Base-by-base conservation (phyloP, 2,888 invertebrate species). In the Meiosimyza platycephala region DNA sequence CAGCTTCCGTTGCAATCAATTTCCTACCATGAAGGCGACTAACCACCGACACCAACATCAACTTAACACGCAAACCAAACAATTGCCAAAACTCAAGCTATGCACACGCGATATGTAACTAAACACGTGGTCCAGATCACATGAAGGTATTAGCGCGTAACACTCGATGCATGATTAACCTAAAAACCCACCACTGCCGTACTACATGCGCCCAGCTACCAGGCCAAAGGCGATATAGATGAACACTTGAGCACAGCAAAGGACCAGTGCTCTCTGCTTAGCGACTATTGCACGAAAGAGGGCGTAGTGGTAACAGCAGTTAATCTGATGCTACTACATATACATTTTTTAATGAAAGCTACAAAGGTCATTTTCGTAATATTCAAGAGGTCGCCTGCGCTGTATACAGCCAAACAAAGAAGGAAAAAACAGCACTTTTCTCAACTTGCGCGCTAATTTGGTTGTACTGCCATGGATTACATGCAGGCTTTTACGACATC, bases 71-170 rank as follows among this genome's bases (percentile, higher is more conserved):
- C 75, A 76, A 79, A 77, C 78, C 80, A 79, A 77, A 78, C 80
- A 78, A 80, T 70, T 71, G 59, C 72, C 72, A 59, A 51, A 72
- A 63, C 55, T 54, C 60, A 71, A 63, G 9, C n/a, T 57, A 7
- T 28, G 50, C 67, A 69, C 40, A 40, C 68, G 68, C 68, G 68
- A 68, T 68, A 33, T 50, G 48, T 18, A 55, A 71, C 74, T 6
- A 63, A 82, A 82, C 86, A 86, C 85, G 85, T 86, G 86, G 85
- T 85, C 80, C 81, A 80, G 82, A 84, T 86, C 86, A 85, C 86
- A 86, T 84, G 86, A 82, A 85, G 85, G 86, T 86, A 86, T 86
- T 86, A 86, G 82, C 84, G 85, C 82, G 84, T 84, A 85, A 85
- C 69, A 72, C 74, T 79, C 82, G 81, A 81, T 84, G 85, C 84